Conservation (phyloP, 2,113 vertebrate species). For the Colinus virginianus region DNA sequence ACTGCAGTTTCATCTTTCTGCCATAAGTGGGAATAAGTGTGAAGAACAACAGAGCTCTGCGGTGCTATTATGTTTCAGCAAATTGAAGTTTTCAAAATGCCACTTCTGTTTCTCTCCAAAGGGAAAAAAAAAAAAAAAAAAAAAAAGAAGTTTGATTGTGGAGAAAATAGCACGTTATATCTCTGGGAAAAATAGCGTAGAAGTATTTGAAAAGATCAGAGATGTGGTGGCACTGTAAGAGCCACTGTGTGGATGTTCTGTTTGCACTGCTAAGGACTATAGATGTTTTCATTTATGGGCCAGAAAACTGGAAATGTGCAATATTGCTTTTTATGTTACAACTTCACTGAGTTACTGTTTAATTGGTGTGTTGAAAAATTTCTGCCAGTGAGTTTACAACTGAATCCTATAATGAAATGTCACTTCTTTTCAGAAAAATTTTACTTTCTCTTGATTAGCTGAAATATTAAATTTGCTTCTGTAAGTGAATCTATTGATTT, state of each 20-base stretch:
- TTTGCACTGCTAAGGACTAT: conserved; percentile 5
- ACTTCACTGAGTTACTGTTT: conserved; percentile 40
- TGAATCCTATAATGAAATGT: conserved; percentile 40
- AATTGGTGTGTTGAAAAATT: conserved; percentile 34
- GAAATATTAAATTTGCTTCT: conserved; percentile 45
- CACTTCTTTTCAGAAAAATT: conserved; percentile 38
- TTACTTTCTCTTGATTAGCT: conserved; percentile 56
- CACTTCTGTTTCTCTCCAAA: conserved; percentile 50
- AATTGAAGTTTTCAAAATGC: conserved; percentile 66
- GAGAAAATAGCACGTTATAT: conserved; percentile 45
- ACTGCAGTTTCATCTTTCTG: conserved; percentile 23
- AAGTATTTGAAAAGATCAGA: conserved; percentile 46
- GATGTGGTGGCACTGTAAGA: not conserved
- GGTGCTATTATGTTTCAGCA: conserved; percentile 38
- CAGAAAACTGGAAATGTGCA: conserved; percentile 35
- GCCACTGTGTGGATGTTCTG: not conserved
- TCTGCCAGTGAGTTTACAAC: conserved; percentile 44
- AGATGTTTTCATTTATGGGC: conserved; percentile 41
- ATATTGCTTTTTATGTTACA: conserved; percentile 49
- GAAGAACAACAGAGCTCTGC: conserved; percentile 24
- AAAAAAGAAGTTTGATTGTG: conserved; percentile 9
- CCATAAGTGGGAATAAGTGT: conserved; percentile 33
- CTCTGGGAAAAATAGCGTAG: conserved; percentile 27
- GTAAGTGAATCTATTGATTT: conserved; percentile 58
- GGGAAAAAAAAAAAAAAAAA: not conserved